Evolutionary conservation across 2,113 vertebrate species (phyloP), one percentile per base, ranked within the genome.

Genomic region (Neodontobutis hainanensis): DNA sequence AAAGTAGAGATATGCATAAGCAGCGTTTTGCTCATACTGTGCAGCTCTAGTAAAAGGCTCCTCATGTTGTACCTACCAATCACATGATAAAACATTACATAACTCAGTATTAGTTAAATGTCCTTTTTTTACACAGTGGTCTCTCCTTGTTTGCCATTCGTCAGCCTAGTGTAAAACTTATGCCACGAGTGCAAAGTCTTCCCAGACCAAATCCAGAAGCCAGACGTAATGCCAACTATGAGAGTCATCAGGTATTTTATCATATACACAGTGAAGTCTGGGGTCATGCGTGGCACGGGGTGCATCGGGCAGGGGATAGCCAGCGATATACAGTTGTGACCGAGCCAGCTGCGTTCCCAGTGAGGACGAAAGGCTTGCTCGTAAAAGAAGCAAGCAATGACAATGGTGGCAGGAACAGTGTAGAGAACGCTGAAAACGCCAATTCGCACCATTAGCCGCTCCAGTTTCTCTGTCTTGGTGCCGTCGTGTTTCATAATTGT

Each of bases 221-320:
- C 97, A 0, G 97, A 98, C 59, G 97, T 98, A 94, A 99, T 98
- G 75, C 97, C 96, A 73, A 99, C 97, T 63, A 99, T 99, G 81
- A 99, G 95, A 14, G 97, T 99, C 97, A 99, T 99, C 87, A 99
- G 95, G 87, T 99, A 98, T 89, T 99, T 99, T 90, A 99, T 99
- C 96, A 98, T 99, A 91, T 96, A 98, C 90, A 99, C 97, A 0
- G 97, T 99, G 92, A 99, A 99, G 84, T 99, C 97, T 0, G 97
- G 97, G 58, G 91, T 95, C 95, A 97, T 95, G 79, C 94, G 93
- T 27, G 95, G 95, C 34, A 92, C 92, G 47, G 93, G 90, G 56
- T 95, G 95, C 53, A 90, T 67, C 0, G 97, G 97, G 85, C 97
- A 99, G 4, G 95, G 96, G 75, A 99, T 97, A 87, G 96, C 96